phyloP scores from a whole-genome alignment of 2,113 vertebrate species.

The human (Homo sapiens) region DNA sequence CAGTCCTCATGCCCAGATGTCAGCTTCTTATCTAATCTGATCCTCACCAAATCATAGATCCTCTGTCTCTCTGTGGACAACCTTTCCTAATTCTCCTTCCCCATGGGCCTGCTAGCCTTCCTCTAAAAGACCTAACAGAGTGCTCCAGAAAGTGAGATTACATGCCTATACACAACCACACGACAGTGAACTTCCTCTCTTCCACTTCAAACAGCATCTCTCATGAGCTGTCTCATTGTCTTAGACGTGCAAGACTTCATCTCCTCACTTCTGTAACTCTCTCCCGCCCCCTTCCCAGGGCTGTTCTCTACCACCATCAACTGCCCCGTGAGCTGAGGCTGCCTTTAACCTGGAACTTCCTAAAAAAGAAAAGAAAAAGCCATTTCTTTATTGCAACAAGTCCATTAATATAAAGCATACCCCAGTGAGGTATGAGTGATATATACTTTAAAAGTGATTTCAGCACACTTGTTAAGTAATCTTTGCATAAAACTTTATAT shows the following conservation, averaged over 20 bases:
- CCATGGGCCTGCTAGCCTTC: not conserved
- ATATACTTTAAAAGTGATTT: not conserved
- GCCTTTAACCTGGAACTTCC: constrained; percentile 41
- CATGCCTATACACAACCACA: not conserved
- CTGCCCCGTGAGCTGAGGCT: constrained; percentile 7
- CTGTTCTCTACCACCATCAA: constrained; percentile 41
- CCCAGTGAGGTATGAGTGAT: not conserved
- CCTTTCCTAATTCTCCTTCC: not conserved
- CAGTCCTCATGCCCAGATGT: not conserved
- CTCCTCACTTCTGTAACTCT: not conserved
- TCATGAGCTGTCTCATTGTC: not conserved
- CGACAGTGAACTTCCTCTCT: not conserved
- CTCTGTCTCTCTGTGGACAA: not conserved
- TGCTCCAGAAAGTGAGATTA: not conserved
- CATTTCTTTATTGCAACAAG: constrained; percentile 41
- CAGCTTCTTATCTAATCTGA: not conserved
- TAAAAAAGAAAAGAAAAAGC: constrained; percentile 36
- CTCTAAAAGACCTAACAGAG: not conserved
- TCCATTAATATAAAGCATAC: not conserved
- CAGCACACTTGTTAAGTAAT: not conserved
- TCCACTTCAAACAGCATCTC: not conserved
- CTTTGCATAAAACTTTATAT: not conserved
- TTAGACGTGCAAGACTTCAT: not conserved
- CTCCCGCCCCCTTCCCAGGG: not conserved
- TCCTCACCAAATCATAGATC: not conserved